Percentiles rank a stretch among this genome's conserved stretches.
phyloP scores from a whole-genome alignment of 2,797 vertebrate genomes.

The Podarcis siculus region DNA sequence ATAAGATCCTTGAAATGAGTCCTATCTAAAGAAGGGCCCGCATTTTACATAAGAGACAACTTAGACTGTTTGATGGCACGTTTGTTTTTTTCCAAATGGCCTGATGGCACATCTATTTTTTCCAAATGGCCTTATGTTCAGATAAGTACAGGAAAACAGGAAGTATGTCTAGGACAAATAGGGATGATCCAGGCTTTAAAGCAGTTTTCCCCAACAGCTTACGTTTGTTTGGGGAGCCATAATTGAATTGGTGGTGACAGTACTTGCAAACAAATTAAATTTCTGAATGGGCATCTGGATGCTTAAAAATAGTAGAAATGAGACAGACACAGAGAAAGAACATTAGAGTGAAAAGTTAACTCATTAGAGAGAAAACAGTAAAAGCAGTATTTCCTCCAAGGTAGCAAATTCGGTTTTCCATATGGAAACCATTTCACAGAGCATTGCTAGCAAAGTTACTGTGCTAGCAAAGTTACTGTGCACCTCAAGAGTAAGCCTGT shows the following conservation, averaged over 20 bases:
- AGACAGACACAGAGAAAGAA: too few relatives aligned
- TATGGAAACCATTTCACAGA: neutral
- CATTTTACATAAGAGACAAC: too few relatives aligned
- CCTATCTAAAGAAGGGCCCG: too few relatives aligned
- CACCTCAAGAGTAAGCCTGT: neutral
- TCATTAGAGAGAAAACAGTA: neutral
- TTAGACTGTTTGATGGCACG: too few relatives aligned
- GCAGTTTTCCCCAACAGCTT: neutral
- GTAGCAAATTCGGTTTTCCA: neutral
- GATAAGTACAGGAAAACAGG: too few relatives aligned
- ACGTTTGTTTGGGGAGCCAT: neutral
- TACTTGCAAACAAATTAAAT: neutral
- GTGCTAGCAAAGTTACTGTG: too few relatives aligned
- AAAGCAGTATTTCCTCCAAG: neutral
- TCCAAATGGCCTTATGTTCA: too few relatives aligned
- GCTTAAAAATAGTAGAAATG: neutral
- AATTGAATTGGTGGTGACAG: neutral
- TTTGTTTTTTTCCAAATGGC: too few relatives aligned
- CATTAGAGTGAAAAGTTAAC: neutral
- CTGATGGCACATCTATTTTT: too few relatives aligned
- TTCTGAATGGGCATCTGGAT: neutral
- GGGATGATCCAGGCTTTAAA: neutral
- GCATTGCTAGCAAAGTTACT: too few relatives aligned
- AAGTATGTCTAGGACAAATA: neutral
- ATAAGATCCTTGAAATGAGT: too few relatives aligned